phyloP scores from a whole-genome alignment of 30 jellyfish, hydroid and myxozoan species.

The Cassiopea andromeda region DNA sequence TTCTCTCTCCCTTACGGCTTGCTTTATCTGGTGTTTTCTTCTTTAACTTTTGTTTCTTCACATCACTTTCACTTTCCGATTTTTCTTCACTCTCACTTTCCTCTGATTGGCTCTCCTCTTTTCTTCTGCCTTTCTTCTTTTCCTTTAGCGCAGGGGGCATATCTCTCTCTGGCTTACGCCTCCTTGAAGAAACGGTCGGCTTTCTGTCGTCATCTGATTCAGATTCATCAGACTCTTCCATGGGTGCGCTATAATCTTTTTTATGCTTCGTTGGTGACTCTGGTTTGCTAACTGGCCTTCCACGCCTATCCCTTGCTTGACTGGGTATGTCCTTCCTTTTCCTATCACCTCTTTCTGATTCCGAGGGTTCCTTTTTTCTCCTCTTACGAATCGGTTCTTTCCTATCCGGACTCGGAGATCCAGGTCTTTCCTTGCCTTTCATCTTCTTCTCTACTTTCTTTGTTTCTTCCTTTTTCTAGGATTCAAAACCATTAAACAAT shows the following conservation, averaged over 20 bases:
- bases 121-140: conserved; percentile 42
- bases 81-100: conserved; percentile 52
- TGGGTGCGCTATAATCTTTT: conserved; percentile 48
- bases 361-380: conserved; percentile 65
- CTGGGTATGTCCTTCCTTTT: conserved; percentile 8
- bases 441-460: conserved; percentile 41
- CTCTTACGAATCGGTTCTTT: conserved; percentile 53
- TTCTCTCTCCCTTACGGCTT: conserved; percentile 29
- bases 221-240: conserved; percentile 62
- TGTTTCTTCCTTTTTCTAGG: conserved; percentile 33
- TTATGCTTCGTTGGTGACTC: conserved; percentile 37
- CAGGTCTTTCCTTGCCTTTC: conserved; percentile 50
- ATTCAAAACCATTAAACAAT: background rate
- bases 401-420: conserved; percentile 51
- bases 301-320: conserved; percentile 58
- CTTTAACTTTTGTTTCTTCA: conserved; percentile 54
- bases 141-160: conserved; percentile 34
- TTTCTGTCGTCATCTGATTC: conserved; percentile 36
- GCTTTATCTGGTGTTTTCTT: conserved; percentile 59
- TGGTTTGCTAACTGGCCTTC: conserved; percentile 30
- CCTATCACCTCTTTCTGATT: conserved; percentile 46
- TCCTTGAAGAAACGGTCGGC: conserved; percentile 30
- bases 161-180: conserved; percentile 46
- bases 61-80: conserved; percentile 34
- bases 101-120: conserved; percentile 39